A percentile compares a stretch with the other conserved stretches of the same genome.
phyloP scores from a whole-genome alignment of 1,140 invertebrate genomes.

The Drosophila ercepeae region DNA sequence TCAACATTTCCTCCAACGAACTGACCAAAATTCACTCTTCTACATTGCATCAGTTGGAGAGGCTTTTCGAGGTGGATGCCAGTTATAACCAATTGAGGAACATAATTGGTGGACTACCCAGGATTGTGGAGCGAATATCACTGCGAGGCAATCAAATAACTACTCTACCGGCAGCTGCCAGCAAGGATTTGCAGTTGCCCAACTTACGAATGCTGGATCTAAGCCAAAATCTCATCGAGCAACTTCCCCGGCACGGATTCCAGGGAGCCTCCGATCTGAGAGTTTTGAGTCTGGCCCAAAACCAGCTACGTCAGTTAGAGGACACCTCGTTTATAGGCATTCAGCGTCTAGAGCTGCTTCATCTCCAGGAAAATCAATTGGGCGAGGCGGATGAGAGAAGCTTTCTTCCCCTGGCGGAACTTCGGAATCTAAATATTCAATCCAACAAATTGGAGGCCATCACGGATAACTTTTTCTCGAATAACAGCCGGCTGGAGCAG shows the following conservation, averaged over 20 bases:
- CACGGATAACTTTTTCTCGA: conserved; percentile 87
- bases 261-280: conserved; percentile 88
- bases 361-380: conserved; percentile 91
- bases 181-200: conserved; percentile 88
- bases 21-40: conserved; percentile 88
- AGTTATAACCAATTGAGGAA: conserved; percentile 90
- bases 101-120: conserved; percentile 89
- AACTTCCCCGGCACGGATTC: conserved; percentile 87
- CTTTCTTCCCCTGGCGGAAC: conserved; percentile 86
- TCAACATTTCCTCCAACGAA: conserved; percentile 91
- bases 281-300: conserved; percentile 91
- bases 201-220: conserved; percentile 90
- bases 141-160: conserved; percentile 90
- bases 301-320: conserved; percentile 89
- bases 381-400: conserved; percentile 87
- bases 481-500: conserved; percentile 87
- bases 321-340: conserved; percentile 89
- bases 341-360: conserved; percentile 89
- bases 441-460: conserved; percentile 91
- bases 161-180: conserved; percentile 86
- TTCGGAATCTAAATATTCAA: conserved; percentile 89
- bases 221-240: conserved; percentile 90
- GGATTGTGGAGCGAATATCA: conserved; percentile 91
- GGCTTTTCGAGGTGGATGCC: conserved; percentile 91
- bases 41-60: conserved; percentile 89